Evolutionary conservation across 2,888 invertebrate genomes (phyloP).

Genomic region (Drosophila limbata): DNA sequence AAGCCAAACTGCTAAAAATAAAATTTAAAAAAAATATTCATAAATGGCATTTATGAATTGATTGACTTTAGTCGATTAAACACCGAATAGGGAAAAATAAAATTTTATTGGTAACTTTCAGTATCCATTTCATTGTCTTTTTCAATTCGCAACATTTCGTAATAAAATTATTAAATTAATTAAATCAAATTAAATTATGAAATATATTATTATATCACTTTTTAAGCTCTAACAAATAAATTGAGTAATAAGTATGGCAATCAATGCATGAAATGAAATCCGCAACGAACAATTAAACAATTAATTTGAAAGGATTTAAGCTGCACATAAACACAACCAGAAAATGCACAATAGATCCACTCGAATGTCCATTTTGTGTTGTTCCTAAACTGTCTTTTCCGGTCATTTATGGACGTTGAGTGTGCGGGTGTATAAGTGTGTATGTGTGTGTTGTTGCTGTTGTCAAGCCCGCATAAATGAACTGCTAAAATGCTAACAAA

Average conservation of each 20-base stretch:
- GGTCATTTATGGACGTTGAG: constrained; percentile 57
- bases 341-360: constrained; percentile 37
- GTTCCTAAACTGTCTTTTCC: constrained; percentile 67
- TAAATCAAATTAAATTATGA: not conserved
- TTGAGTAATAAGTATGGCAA: not conserved
- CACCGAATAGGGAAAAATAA: too few species aligned
- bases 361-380: constrained; percentile 45
- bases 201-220: not conserved
- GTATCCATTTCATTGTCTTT: not conserved
- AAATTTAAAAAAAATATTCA: too few species aligned
- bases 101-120: not conserved
- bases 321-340: not conserved
- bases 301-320: constrained; percentile 23
- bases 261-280: constrained; percentile 7
- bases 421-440: constrained; percentile 8
- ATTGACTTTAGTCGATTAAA: too few species aligned
- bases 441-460: constrained; percentile 9
- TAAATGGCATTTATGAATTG: too few species aligned
- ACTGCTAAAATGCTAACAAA: constrained; percentile 79
- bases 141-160: not conserved
- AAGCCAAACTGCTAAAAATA: too few species aligned
- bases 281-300: constrained; percentile 22
- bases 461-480: constrained; percentile 63
- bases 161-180: not conserved
- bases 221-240: not conserved